Evolutionary conservation across 1,140 invertebrate species (phyloP).

Genomic region (Dendrolimus kikuchii): DNA sequence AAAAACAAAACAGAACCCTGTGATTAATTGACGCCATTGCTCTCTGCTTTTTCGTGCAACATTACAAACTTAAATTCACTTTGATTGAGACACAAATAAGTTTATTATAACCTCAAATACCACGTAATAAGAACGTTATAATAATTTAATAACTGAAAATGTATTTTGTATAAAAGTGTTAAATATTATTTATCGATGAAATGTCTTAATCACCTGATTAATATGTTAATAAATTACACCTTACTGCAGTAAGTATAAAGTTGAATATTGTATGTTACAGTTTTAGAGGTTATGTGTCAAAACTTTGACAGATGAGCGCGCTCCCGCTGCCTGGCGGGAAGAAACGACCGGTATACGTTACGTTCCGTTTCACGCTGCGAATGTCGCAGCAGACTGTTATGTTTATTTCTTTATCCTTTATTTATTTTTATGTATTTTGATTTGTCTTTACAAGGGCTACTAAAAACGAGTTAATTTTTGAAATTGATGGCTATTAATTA

Average conservation of each 20-base stretch:
- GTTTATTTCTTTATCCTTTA: conserved; percentile 46
- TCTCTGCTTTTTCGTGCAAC: conserved; percentile 14
- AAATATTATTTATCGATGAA: conserved; percentile 13
- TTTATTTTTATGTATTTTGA: conserved; percentile 28
- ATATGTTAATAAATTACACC: conserved; percentile 5
- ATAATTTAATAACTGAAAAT: neutral
- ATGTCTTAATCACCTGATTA: conserved; percentile 4
- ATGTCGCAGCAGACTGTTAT: conserved; percentile 22
- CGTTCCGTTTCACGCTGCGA: conserved; percentile 44
- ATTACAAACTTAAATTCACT: conserved; percentile 12
- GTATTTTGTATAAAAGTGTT: conserved; percentile 17
- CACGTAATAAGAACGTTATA: neutral
- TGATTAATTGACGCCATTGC: conserved; percentile 38
- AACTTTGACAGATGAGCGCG: conserved; percentile 32
- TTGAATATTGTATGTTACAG: conserved; percentile 7
- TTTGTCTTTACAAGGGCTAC: conserved; percentile 13
- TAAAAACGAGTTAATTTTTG: too few species aligned
- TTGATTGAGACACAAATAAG: neutral
- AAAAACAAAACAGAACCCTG: conserved; percentile 28
- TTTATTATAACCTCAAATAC: neutral
- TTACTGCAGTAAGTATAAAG: conserved; percentile 6
- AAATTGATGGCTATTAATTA: too few species aligned
- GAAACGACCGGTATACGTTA: conserved; percentile 32
- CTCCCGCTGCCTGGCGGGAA: conserved; percentile 26
- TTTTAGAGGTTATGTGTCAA: conserved; percentile 30